Evolutionary conservation across 2,113 vertebrate genomes (phyloP), one percentile per base, ranked within the genome.

Genomic region (Vulpes vulpes): DNA sequence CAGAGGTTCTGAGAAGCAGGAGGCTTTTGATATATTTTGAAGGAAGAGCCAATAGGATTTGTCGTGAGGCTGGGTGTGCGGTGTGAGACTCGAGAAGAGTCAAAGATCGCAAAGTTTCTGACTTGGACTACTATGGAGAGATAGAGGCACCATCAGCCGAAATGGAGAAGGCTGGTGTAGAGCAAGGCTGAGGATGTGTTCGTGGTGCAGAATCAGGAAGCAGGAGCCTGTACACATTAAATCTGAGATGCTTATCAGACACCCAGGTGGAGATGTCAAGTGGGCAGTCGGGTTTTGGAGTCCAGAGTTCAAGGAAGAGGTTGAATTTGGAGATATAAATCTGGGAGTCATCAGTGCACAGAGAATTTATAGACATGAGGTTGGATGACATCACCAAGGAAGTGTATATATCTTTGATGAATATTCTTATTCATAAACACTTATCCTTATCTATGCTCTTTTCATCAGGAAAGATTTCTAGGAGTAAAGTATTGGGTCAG

Each of bases 251-350:
- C 2, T 11, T 12, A 11, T 62, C 11, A 69, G 89, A 78, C 49
- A 86, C 73, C 53, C n/a, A 43, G 80, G 67, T 78, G 20, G 55
- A 83, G 15, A 51, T 73, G 23, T 53, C 20, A 73, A 65, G 64
- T 38, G 79, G 79, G 22, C 27, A 35, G n/a, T 2, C 60, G 84
- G 20, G 74, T 15, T n/a, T 11, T 27, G 15, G 38, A 92, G 78
- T 55, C 43, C 38, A 64, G 89, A 62, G 78, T 59, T 85, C 17
- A 85, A 97, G 83, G 81, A 85, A 95, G 59, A 89, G 35, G 64
- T 23, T 30, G 14, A 62, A 14, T 49, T 64, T 89, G 32, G 60
- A 89, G 64, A 84, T 23, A 82, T 15, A 93, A 88, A 73, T 25
- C 91, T 85, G 32, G 65, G 67, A 86, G 15, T 86, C 15, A 89